phyloP scores from a whole-genome alignment of 1,140 invertebrate genomes.

The Colletes gigas region DNA sequence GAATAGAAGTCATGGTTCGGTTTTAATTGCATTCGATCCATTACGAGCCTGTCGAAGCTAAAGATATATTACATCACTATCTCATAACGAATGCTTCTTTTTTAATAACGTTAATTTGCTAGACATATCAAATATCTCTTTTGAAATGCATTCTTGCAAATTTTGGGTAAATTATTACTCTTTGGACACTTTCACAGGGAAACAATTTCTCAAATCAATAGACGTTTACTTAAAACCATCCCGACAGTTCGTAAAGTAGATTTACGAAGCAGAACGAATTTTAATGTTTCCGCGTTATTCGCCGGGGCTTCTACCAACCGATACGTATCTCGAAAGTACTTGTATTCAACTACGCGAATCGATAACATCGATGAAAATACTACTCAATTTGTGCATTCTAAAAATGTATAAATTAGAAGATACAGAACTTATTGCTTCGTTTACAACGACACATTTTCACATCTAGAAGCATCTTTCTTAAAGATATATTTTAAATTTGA shows the following conservation, averaged over 20 bases:
- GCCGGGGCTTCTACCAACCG: neutral
- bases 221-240: too few species aligned
- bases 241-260: too few species aligned
- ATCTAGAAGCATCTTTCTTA: neutral
- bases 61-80: neutral
- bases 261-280: neutral
- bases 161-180: neutral
- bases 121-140: neutral
- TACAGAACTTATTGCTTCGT: too few species aligned
- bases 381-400: neutral
- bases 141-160: too few species aligned
- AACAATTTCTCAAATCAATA: neutral
- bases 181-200: neutral
- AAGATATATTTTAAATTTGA: neutral
- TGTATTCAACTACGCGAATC: neutral
- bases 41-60: neutral
- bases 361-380: neutral
- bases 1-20: neutral
- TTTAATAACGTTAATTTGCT: neutral
- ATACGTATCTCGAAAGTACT: neutral
- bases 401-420: constrained; percentile 2
- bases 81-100: neutral
- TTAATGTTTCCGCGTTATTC: neutral
- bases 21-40: neutral
- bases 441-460: too few species aligned